These are phyloP conservation scores for Drosophila quasianomalipes DNA, from an alignment of 2,888 invertebrate species.

Conservation along the genomic window DNA sequence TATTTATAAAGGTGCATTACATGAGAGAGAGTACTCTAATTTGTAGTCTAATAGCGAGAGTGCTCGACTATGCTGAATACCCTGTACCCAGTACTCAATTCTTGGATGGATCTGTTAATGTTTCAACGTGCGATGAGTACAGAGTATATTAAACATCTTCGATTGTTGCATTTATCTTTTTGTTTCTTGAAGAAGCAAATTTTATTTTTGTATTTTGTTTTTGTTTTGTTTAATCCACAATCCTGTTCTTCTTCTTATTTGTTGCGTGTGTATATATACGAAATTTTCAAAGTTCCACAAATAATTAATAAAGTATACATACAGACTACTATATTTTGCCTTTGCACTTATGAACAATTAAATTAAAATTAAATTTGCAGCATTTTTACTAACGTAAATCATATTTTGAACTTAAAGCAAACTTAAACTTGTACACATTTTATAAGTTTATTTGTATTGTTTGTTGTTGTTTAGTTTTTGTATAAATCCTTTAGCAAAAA, in stretches of 20 bases:
- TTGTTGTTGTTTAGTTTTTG: conserved; percentile 49
- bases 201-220: conserved; percentile 61
- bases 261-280: conserved; percentile 33
- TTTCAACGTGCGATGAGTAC: conserved; percentile 15
- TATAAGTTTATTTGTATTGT: conserved; percentile 50
- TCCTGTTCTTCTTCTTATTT: conserved; percentile 36
- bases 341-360: conserved; percentile 68
- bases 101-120: conserved; percentile 7
- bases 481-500: conserved; percentile 71
- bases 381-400: conserved; percentile 74
- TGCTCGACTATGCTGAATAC: conserved; percentile 26
- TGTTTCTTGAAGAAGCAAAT: conserved; percentile 70
- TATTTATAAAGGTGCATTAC: conserved; percentile 41
- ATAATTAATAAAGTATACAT: conserved; percentile 64
- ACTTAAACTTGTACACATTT: conserved; percentile 72
- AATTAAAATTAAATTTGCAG: conserved; percentile 75
- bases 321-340: conserved; percentile 62
- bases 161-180: conserved; percentile 28
- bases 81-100: conserved; percentile 30
- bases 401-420: conserved; percentile 76
- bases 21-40: conserved; percentile 21
- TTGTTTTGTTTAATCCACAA: conserved; percentile 52
- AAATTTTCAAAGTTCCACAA: conserved; percentile 64
- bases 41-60: conserved; percentile 14
- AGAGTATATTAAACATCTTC: conserved; percentile 27